Evolutionary conservation across 1,140 invertebrate genomes (phyloP).

Genomic region (Drosophila baimaii): DNA sequence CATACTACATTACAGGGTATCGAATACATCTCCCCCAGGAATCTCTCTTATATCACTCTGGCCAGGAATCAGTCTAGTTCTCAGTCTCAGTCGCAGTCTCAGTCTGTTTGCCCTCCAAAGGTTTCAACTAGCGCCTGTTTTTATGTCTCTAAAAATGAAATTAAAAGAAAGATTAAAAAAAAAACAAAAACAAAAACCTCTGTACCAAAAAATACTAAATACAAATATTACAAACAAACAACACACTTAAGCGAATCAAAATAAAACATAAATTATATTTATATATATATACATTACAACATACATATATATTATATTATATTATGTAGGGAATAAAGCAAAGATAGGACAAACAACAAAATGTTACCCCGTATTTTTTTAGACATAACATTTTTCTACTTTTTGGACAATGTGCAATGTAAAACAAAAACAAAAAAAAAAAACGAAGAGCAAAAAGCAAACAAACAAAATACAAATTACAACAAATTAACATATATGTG

Average conservation of each 20-base stretch:
- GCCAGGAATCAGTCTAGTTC: neutral
- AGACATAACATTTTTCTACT: constrained; percentile 78
- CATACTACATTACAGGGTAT: constrained; percentile 77
- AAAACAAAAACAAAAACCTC: constrained; percentile 16
- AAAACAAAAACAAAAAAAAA: constrained; percentile 13
- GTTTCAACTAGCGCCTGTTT: constrained; percentile 80
- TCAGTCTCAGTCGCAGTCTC: constrained; percentile 37
- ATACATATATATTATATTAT: constrained; percentile 12
- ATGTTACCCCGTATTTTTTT: constrained; percentile 76
- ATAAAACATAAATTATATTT: constrained; percentile 52
- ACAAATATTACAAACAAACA: constrained; percentile 23
- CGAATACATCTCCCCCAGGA: constrained; percentile 19
- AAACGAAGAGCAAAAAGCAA: constrained; percentile 8
- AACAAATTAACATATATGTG: constrained; percentile 21
- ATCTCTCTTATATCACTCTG: neutral
- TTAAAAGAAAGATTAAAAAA: too few relatives aligned
- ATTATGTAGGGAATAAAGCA: constrained; percentile 24
- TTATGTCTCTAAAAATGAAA: constrained; percentile 67
- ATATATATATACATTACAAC: constrained; percentile 49
- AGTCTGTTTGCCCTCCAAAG: constrained; percentile 74
- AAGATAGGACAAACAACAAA: constrained; percentile 28
- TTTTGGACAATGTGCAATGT: constrained; percentile 66
- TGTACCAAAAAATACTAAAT: constrained; percentile 60
- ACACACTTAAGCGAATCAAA: constrained; percentile 24
- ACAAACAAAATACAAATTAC: constrained; percentile 24